Percentiles rank a stretch among this genome's conserved stretches.
Conservation (phyloP, 2,888 invertebrate species). For the Subacronicta megacephala region DNA sequence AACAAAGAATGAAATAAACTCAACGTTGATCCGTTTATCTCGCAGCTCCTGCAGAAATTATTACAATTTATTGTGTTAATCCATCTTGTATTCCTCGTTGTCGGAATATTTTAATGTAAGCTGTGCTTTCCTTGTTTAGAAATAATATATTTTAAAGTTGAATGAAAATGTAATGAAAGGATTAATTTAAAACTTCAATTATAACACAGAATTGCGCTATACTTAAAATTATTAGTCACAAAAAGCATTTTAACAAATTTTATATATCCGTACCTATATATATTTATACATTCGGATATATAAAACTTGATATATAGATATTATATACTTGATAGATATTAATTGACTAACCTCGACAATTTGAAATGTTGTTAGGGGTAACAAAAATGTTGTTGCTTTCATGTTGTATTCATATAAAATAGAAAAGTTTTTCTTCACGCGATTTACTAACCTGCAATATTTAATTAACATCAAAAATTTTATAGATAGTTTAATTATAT, state of each 20-base stretch:
- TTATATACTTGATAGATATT: too few species aligned
- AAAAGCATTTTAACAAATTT: too few species aligned
- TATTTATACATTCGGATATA: too few species aligned
- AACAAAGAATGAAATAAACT: constrained; percentile 71
- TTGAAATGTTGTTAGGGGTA: constrained; percentile 75
- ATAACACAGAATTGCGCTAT: too few species aligned
- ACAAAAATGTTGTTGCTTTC: constrained; percentile 74
- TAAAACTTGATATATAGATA: too few species aligned
- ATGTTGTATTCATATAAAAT: constrained; percentile 74
- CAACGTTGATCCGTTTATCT: constrained; percentile 63
- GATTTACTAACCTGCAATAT: constrained; percentile 66
- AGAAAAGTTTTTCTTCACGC: constrained; percentile 63
- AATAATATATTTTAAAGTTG: constrained; percentile 20
- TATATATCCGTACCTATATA: too few species aligned
- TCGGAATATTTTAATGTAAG: constrained; percentile 14
- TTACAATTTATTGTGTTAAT: constrained; percentile 25
- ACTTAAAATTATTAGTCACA: too few species aligned
- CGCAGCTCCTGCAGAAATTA: constrained; percentile 67
- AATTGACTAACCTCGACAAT: constrained; percentile 66
- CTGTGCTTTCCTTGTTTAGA: constrained; percentile 9
- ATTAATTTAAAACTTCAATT: too few species aligned
- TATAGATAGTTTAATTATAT: background rate
- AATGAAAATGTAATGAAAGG: constrained; percentile 11
- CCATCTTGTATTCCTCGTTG: constrained; percentile 29
- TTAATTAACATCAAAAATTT: background rate